These are phyloP conservation scores for Cotesia congregata DNA, from an alignment of 2,888 invertebrate genomes.

Conservation along the genomic window DNA sequence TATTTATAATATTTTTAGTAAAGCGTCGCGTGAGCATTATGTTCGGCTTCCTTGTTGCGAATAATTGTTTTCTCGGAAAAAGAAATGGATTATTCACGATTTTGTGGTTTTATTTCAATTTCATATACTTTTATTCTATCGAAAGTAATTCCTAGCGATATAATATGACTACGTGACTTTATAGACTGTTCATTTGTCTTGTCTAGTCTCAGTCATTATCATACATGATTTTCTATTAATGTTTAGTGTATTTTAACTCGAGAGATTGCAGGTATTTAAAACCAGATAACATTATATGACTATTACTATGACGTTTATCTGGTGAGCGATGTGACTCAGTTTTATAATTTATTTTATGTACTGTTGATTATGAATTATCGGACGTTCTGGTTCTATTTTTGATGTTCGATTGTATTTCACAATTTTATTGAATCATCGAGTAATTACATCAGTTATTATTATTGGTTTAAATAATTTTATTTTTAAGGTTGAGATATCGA, in stretches of 20 bases:
- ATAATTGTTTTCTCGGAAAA: neutral
- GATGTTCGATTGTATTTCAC: neutral
- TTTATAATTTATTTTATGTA: neutral
- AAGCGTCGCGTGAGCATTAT: constrained; percentile 10
- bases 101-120: neutral
- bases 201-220: neutral
- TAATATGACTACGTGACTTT: neutral
- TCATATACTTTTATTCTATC: no score
- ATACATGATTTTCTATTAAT: neutral
- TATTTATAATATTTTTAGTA: neutral
- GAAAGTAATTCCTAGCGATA: no score
- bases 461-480: neutral
- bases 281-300: neutral
- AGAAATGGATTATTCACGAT: neutral
- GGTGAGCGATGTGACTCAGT: no score
- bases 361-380: neutral
- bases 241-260: neutral
- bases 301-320: neutral
- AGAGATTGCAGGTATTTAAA: neutral
- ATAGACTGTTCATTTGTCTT: neutral
- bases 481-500: no score
- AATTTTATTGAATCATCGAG: neutral
- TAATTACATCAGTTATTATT: neutral
- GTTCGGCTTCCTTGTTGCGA: neutral
- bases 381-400: neutral